Evolutionary conservation across 2,113 vertebrate genomes (phyloP).

Genomic region (Ranitomeya variabilis): DNA sequence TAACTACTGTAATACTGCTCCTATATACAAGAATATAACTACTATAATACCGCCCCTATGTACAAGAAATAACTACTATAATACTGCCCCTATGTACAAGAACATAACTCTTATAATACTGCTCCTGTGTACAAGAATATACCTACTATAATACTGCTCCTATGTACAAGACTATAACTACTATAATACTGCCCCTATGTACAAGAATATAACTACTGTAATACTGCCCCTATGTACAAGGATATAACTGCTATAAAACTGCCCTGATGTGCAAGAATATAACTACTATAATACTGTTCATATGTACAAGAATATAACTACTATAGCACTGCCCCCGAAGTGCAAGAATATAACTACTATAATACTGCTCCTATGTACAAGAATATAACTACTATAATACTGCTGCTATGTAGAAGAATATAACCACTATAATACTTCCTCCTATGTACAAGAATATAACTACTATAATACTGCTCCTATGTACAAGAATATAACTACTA

Average conservation of each 20-base stretch:
- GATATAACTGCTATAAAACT: too few relatives aligned
- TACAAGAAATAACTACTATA: slow-evolving; percentile 4
- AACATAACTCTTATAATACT: slow-evolving; percentile 2
- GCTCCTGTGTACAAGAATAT: neutral
- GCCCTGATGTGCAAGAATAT: neutral
- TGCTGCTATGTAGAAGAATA: slow-evolving; percentile 9
- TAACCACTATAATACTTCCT: slow-evolving; percentile 1
- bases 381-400: slow-evolving; percentile 25
- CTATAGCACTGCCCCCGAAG: neutral
- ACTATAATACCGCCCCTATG: neutral
- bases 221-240: too few relatives aligned
- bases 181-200: neutral
- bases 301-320: neutral
- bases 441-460: slow-evolving; percentile 10
- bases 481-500: slow-evolving; percentile 12
- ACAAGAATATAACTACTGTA: too few relatives aligned
- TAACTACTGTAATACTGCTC: neutral
- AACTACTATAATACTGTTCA: neutral
- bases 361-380: slow-evolving; percentile 8
- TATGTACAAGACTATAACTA: neutral
- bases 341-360: slow-evolving; percentile 27
- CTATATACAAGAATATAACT: neutral
- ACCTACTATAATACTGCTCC: neutral
- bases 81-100: neutral
- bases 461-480: slow-evolving; percentile 7